Conservation (phyloP, 2,113 vertebrate genomes). For the Etia nguti region DNA sequence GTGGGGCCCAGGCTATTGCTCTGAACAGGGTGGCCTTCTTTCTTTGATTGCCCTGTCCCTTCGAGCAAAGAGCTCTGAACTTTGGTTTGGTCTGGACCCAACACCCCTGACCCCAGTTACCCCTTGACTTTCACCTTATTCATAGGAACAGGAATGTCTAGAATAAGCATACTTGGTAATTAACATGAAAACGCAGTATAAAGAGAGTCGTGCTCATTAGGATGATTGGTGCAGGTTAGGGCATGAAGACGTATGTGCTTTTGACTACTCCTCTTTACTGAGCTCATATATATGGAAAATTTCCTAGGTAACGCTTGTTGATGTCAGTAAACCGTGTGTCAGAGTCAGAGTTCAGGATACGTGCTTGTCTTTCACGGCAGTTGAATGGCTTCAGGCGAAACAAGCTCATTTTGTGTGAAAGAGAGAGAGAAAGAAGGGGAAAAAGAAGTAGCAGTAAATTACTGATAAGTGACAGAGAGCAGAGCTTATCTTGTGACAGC, state of each 20-base stretch:
- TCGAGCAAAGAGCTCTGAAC: conserved; percentile 29
- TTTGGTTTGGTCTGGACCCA: conserved; percentile 27
- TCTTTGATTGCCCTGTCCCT: conserved; percentile 53
- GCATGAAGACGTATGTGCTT: neutral
- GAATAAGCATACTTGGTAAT: conserved; percentile 39
- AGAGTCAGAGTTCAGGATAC: conserved; percentile 12
- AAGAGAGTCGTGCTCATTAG: conserved; percentile 10
- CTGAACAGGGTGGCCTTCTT: conserved; percentile 59
- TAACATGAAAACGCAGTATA: conserved; percentile 41
- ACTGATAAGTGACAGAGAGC: conserved; percentile 67
- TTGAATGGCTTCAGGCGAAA: conserved; percentile 46
- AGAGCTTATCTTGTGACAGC: conserved; percentile 67
- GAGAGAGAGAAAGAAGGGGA: conserved; percentile 14
- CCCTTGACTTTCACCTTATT: conserved; percentile 44
- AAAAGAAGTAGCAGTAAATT: conserved; percentile 66
- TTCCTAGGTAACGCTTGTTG: conserved; percentile 33
- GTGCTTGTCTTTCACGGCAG: conserved; percentile 34
- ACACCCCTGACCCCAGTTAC: conserved; percentile 43
- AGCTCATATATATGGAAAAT: conserved; percentile 32
- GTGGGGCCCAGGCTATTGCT: conserved; percentile 36
- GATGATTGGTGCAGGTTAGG: conserved; percentile 30
- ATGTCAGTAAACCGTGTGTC: conserved; percentile 43
- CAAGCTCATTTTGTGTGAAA: conserved; percentile 55
- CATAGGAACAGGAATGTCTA: conserved; percentile 39
- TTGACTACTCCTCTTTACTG: neutral